These are phyloP conservation scores for Eristalis intricaria DNA, from an alignment of 2,888 invertebrate genomes.

Conservation along the genomic window DNA sequence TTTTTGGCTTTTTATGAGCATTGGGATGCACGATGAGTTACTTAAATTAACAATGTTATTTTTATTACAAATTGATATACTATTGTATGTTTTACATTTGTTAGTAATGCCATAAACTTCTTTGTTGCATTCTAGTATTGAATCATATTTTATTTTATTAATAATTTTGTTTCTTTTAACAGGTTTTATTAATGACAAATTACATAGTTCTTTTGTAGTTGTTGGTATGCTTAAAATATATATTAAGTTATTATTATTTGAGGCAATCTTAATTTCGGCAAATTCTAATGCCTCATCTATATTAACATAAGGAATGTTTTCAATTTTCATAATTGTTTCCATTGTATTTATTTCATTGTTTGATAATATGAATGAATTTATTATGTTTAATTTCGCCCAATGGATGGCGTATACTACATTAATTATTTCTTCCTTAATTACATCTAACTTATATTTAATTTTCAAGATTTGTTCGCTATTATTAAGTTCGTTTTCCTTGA, in stretches of 20 bases:
- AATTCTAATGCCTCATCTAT: slow-evolving; percentile 71
- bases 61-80: too few species aligned
- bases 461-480: too few species aligned
- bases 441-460: too few species aligned
- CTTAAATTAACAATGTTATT: too few species aligned
- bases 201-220: slow-evolving; percentile 52
- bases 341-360: slow-evolving; percentile 36
- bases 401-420: slow-evolving; percentile 62
- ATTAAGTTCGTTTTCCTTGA: slow-evolving; percentile 38
- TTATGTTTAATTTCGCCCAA: slow-evolving; percentile 54
- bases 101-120: slow-evolving; percentile 41
- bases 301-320: slow-evolving; percentile 59
- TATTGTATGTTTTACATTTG: background rate
- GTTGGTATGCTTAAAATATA: slow-evolving; percentile 70
- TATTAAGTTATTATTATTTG: slow-evolving; percentile 49
- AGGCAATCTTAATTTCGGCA: slow-evolving; percentile 66
- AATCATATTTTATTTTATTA: too few species aligned
- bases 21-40: too few species aligned
- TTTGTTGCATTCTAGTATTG: slow-evolving; percentile 52
- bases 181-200: slow-evolving; percentile 53
- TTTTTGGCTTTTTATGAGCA: too few species aligned
- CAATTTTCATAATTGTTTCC: slow-evolving; percentile 1
- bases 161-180: slow-evolving; percentile 54
- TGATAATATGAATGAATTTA: slow-evolving; percentile 66
- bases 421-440: slow-evolving; percentile 60